Evolutionary conservation across 64 coral and sea anemone species (phyloP).

Genomic region (Pocillopora verrucosa): DNA sequence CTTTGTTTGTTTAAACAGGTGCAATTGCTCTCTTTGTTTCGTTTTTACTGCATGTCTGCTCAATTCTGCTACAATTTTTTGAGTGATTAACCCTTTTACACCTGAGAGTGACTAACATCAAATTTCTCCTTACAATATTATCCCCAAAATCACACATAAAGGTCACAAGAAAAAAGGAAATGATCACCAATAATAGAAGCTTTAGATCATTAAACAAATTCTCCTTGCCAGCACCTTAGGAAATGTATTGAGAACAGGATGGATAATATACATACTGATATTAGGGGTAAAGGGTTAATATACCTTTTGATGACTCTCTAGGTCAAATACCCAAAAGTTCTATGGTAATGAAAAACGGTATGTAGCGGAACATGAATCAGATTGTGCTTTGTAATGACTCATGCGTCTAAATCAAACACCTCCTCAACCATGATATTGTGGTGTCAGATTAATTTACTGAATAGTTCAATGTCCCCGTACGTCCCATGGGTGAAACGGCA

Average conservation of each 20-base stretch:
- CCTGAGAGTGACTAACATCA: too few relatives aligned
- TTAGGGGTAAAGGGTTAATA: conserved; percentile 47
- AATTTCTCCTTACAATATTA: too few relatives aligned
- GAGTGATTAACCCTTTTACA: too few relatives aligned
- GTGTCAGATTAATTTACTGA: conserved; percentile 39
- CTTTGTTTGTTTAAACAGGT: too few relatives aligned
- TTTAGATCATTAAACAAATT: too few relatives aligned
- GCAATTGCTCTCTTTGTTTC: conserved; percentile 57
- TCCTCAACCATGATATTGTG: conserved; percentile 67
- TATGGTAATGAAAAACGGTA: conserved; percentile 53
- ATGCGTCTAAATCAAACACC: conserved; percentile 42
- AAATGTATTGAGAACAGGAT: too few relatives aligned
- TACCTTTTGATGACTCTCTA: conserved; percentile 60
- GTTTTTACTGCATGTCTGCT: conserved; percentile 46
- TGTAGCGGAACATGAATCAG: conserved; percentile 60
- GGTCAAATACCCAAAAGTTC: conserved; percentile 57
- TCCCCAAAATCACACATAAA: too few relatives aligned
- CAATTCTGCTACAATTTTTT: conserved; percentile 47
- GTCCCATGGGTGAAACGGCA: conserved; percentile 10
- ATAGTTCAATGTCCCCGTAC: conserved; percentile 50
- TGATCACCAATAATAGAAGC: too few relatives aligned
- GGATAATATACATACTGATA: too few relatives aligned
- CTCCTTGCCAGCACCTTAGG: too few relatives aligned
- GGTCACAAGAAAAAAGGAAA: too few relatives aligned
- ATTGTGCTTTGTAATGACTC: conserved; percentile 59